Conservation (phyloP, 1,140 invertebrate genomes). For the Zaprionus nigranus region DNA sequence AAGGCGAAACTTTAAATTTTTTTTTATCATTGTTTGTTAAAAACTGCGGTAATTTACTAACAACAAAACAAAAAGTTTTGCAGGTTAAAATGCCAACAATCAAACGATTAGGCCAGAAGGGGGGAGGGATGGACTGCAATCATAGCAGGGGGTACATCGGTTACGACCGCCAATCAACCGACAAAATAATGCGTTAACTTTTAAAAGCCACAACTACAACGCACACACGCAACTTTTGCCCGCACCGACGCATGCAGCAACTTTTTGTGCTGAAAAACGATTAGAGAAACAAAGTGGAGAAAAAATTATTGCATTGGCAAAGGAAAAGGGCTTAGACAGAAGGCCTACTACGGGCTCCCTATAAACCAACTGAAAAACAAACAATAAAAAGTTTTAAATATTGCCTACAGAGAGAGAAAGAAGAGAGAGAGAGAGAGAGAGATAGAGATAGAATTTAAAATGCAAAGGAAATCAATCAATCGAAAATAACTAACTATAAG, state of each 20-base stretch:
- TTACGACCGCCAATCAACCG: slow-evolving; percentile 64
- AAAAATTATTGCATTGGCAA: slow-evolving; percentile 60
- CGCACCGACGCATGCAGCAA: slow-evolving; percentile 15
- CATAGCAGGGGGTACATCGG: not conserved
- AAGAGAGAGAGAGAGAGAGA: not conserved
- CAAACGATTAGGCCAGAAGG: slow-evolving; percentile 36
- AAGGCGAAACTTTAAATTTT: slow-evolving; percentile 68
- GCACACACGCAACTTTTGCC: slow-evolving; percentile 71
- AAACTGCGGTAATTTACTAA: slow-evolving; percentile 81
- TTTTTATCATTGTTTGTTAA: slow-evolving; percentile 78
- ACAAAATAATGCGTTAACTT: slow-evolving; percentile 82
- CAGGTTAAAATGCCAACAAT: slow-evolving; percentile 54
- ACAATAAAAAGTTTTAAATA: slow-evolving; percentile 71
- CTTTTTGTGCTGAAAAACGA: slow-evolving; percentile 64
- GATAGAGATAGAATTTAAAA: not conserved
- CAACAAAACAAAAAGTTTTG: slow-evolving; percentile 56
- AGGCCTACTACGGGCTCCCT: not conserved
- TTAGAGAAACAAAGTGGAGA: slow-evolving; percentile 50
- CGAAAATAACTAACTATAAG: too few relatives aligned
- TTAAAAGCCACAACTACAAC: slow-evolving; percentile 68
- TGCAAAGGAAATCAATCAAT: not conserved
- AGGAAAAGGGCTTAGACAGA: slow-evolving; percentile 38
- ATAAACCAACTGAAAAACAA: slow-evolving; percentile 32
- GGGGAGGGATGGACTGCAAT: too few relatives aligned
- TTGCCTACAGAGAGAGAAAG: slow-evolving; percentile 37